These are phyloP conservation scores for Cyclopterus lumpus DNA, from an alignment of 2,797 vertebrate genomes.

Conservation along the genomic window DNA sequence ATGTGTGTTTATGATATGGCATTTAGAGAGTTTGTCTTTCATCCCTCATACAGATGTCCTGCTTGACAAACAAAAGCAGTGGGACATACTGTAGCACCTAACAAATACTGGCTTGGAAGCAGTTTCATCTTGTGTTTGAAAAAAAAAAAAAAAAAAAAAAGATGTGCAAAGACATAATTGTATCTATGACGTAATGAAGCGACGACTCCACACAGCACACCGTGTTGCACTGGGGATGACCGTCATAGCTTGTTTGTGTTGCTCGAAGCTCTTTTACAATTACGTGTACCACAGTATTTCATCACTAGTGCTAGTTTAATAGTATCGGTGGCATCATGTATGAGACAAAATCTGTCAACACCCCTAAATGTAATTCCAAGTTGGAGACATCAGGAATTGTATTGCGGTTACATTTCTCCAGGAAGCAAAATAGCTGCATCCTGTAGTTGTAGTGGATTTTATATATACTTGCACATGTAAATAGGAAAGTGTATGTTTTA, in stretches of 20 bases:
- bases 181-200: background rate
- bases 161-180: background rate
- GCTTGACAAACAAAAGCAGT: conserved; percentile 17
- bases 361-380: background rate
- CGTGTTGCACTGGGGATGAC: background rate
- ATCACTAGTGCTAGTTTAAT: background rate
- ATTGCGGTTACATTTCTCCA: no score
- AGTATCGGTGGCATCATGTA: background rate
- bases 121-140: background rate
- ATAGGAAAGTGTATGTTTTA: no score
- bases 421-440: background rate
- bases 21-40: conserved; percentile 36
- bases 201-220: background rate
- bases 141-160: background rate
- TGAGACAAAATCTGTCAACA: background rate
- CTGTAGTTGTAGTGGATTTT: no score
- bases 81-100: conserved; percentile 5
- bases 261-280: background rate
- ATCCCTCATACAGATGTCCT: conserved; percentile 37
- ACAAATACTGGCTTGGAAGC: conserved; percentile 32
- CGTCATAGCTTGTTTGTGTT: background rate
- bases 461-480: no score
- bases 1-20: background rate
- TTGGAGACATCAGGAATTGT: background rate
- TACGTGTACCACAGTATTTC: background rate